Base-by-base conservation (phyloP, 2,797 vertebrate genomes). In the Hydrocynus forskahlii region DNA sequence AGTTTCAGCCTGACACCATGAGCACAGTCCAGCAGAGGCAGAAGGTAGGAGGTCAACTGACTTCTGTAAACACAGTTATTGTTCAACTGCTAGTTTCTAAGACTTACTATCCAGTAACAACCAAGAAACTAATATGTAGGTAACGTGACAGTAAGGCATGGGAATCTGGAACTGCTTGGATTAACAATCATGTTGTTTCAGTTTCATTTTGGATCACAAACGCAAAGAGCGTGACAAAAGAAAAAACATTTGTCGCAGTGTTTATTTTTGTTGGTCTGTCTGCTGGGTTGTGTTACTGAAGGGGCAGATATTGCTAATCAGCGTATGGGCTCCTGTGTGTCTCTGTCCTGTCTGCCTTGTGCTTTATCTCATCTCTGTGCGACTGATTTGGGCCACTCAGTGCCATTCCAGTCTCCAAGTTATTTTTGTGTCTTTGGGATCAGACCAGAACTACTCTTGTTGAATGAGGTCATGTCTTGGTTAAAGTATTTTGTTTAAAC, bases 1-100 rank as follows among this genome's bases (percentile, higher is more conserved):
- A 99, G 92, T 99, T 99, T 83, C 98, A 99, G 89, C 97, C 98
- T 0, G 98, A 99, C 72, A 95, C 97, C 0, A 95, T 98, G 91
- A 96, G 94, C 88, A 95, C 95, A 85, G 92, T 98, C 83, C 98
- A 99, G 91, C 98, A 99, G 90, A 92, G 95, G 70, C 96, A 96
- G 90, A 96, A 99, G 91, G 97, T 99, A 90, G 96, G 94, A 90
- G 25, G 16, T n/a, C 21, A 14, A 35, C 2, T 16, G 6, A 13
- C 29, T 12, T 43, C 19, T 12, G 4, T 43, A 45, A 45, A 35
- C 25, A 14, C 25, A 29, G 25, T 21, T 2, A 0, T 69, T 29
- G 14, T 68, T 19, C 14, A 25, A n/a, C 59, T 66, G 66, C 60
- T 25, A 2, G 12, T 48, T 48, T 48, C 45, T 59, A 59, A n/a